These are phyloP conservation scores for Sphyrna mokarran DNA, from an alignment of 2,113 vertebrate species.

Conservation along the genomic window DNA sequence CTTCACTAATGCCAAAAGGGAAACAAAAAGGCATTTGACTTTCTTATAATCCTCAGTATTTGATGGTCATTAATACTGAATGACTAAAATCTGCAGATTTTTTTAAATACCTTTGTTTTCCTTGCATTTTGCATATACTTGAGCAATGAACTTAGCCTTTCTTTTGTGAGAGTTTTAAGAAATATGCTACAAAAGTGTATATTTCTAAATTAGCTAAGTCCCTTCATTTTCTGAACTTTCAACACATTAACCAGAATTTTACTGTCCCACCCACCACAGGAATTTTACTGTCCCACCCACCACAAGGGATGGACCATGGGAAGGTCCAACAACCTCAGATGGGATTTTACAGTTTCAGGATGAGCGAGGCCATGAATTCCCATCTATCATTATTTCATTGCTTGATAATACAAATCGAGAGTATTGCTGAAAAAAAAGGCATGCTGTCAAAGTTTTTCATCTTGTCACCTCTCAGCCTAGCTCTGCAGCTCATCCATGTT, in stretches of 20 bases:
- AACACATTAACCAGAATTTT: background rate
- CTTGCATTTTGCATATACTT: background rate
- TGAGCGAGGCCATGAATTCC: no score
- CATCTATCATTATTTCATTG: background rate
- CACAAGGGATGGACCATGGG: no score
- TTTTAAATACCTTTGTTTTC: background rate
- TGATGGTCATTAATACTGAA: background rate
- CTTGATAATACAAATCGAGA: no score
- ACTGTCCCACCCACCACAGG: no score
- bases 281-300: no score
- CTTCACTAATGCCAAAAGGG: background rate
- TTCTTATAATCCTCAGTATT: background rate
- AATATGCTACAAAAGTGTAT: background rate
- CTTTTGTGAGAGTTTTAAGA: background rate
- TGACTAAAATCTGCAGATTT: background rate
- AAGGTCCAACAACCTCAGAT: no score
- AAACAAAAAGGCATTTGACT: background rate
- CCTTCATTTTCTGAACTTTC: background rate
- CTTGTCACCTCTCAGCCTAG: no score
- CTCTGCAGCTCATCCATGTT: no score
- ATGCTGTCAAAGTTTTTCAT: no score
- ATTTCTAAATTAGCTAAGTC: background rate
- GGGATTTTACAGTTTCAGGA: no score
- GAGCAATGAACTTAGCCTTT: background rate
- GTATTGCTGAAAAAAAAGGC: no score